Evolutionary conservation across 2,113 vertebrate species (phyloP), one percentile per base, ranked within the genome.

Genomic region (Larimichthys polyactis): DNA sequence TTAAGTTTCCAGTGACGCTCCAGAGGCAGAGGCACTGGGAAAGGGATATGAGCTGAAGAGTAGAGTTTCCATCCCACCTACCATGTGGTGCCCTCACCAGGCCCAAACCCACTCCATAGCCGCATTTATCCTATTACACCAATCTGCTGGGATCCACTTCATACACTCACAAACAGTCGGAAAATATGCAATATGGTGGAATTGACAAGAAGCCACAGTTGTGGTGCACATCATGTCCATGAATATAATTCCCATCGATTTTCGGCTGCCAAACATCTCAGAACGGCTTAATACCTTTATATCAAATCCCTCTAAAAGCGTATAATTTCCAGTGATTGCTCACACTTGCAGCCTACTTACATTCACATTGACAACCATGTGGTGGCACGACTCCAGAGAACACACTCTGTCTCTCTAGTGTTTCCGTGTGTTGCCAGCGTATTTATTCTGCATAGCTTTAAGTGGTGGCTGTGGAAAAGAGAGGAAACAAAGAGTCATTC

Each of bases 261-360:
- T 58, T 75, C 36, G 78, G 75, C 89, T 93, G 93, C 94, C 94
- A 95, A 92, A 88, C 92, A 90, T 90, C 90, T 84, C 88, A 88
- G 89, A 89, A 86, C 76, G 64, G 83, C 90, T 94, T 93, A 95
- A 95, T 95, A 94, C 92, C 88, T 93, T 93, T 90, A 92, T 90
- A 95, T 93, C 87, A 93, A 94, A 95, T 94, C 93, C 93, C 76
- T 84, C 88, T 93, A 93, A 95, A 94, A 94, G 94, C 91, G 72
- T 91, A 94, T 94, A 90, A 94, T 95, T 96, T 96, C 88, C 94
- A 93, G 82, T 92, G 93, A 95, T 93, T 94, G 94, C 92, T 93
- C 92, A 92, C 94, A 93, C 94, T 94, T 93, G 90, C 54, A 93
- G 93, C 89, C 87, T 90, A 88, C 91, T 93, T 94, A 90, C 89